A percentile compares a stretch with the other conserved stretches of the same genome.
Evolutionary conservation across 2,888 invertebrate species (phyloP).

Genomic region (Thereva unica): DNA sequence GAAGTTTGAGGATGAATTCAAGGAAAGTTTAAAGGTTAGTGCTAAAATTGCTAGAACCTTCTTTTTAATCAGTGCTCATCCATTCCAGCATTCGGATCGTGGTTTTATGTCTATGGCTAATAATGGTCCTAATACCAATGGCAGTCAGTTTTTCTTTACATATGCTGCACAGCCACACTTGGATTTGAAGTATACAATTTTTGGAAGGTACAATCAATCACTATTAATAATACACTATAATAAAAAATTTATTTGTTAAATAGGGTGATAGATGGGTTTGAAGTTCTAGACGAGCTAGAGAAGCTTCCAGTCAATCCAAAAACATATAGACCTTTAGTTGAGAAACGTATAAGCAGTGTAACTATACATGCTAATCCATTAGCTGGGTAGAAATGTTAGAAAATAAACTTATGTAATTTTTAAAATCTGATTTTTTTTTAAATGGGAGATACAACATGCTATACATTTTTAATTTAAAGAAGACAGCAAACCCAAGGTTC

Average conservation of each 20-base stretch:
- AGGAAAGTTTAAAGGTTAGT: slow-evolving; percentile 84
- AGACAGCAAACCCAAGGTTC: no score
- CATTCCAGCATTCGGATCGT: slow-evolving; percentile 75
- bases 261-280: slow-evolving; percentile 97
- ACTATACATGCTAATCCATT: slow-evolving; percentile 99
- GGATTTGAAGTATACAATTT: slow-evolving; percentile 95
- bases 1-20: slow-evolving; percentile 97
- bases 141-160: slow-evolving; percentile 96
- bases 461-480: no score
- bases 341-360: slow-evolving; percentile 83
- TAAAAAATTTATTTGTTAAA: slow-evolving; percentile 50
- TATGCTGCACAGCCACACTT: slow-evolving; percentile 94
- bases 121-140: slow-evolving; percentile 96
- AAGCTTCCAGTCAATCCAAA: slow-evolving; percentile 93
- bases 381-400: slow-evolving; percentile 65
- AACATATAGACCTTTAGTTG: slow-evolving; percentile 83
- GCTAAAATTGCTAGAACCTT: not conserved
- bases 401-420: no score
- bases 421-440: no score
- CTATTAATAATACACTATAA: no score
- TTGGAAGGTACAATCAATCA: slow-evolving; percentile 98
- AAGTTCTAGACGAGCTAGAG: slow-evolving; percentile 93
- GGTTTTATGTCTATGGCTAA: slow-evolving; percentile 98
- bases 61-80: slow-evolving; percentile 5
- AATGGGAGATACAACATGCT: no score